A percentile compares a stretch with the other conserved stretches of the same genome.
Conservation (phyloP, 2,797 vertebrate genomes). For the Synaphobranchus kaupii region DNA sequence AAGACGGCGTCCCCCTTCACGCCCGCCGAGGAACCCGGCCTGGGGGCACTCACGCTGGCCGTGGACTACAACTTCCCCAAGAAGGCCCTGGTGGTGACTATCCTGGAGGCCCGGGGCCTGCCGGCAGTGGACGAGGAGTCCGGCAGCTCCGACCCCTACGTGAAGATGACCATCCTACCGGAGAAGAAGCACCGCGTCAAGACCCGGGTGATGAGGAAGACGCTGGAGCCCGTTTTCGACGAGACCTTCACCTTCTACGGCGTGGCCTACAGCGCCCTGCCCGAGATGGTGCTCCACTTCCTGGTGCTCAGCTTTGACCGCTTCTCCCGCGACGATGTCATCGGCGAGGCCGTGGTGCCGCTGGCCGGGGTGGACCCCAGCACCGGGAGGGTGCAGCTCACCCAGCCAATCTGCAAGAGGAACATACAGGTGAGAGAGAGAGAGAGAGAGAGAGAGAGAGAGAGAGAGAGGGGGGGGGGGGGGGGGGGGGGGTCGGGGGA, state of each 20-base stretch:
- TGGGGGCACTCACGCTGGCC: slow-evolving; percentile 85
- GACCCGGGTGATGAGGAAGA: slow-evolving; percentile 92
- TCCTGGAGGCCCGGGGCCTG: slow-evolving; percentile 88
- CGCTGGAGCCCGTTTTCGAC: slow-evolving; percentile 89
- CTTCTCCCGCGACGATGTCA: slow-evolving; percentile 92
- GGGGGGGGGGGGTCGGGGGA: too few relatives aligned
- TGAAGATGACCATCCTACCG: slow-evolving; percentile 96
- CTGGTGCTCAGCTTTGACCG: slow-evolving; percentile 95
- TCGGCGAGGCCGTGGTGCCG: slow-evolving; percentile 92
- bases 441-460: not conserved
- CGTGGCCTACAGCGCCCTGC: slow-evolving; percentile 89
- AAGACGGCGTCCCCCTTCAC: slow-evolving; percentile 85
- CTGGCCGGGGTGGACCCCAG: slow-evolving; percentile 89
- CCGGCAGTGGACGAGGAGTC: slow-evolving; percentile 88
- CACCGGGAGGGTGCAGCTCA: slow-evolving; percentile 89
- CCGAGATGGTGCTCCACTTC: slow-evolving; percentile 93
- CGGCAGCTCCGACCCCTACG: slow-evolving; percentile 88
- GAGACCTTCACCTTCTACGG: slow-evolving; percentile 99
- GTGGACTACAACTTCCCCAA: slow-evolving; percentile 98
- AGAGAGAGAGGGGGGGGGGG: slow-evolving; percentile 13
- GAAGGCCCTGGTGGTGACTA: slow-evolving; percentile 92
- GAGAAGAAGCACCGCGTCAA: slow-evolving; percentile 96
- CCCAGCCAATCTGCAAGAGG: slow-evolving; percentile 89
- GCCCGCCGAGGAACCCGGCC: slow-evolving; percentile 71
- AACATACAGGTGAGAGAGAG: slow-evolving; percentile 85